These are phyloP conservation scores for Stomatorhinus walkeri DNA, from an alignment of 2,797 vertebrate genomes.

Conservation along the genomic window DNA sequence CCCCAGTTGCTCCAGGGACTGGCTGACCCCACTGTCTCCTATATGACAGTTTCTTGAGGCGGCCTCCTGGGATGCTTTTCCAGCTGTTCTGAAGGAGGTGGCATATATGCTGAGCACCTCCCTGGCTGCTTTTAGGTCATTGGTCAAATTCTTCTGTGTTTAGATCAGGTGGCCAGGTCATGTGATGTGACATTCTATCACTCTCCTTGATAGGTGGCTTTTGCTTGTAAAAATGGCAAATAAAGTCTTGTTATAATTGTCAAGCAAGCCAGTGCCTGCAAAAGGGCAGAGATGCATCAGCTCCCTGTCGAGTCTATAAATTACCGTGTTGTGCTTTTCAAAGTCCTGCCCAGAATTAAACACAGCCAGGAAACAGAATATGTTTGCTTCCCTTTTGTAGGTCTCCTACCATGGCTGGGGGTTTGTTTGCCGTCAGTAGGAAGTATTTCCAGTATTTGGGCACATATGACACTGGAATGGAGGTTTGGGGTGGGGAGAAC, in stretches of 20 bases:
- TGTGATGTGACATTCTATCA: not conserved
- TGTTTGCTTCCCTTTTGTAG: conserved; percentile 46
- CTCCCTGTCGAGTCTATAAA: not conserved
- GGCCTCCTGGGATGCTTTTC: not conserved
- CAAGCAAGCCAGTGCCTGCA: not conserved
- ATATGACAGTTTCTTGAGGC: not conserved
- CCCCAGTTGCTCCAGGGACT: not conserved
- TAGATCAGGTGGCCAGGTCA: not conserved
- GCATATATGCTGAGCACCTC: not conserved
- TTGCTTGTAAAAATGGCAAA: not conserved
- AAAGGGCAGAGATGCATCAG: not conserved
- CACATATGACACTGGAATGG: conserved; percentile 98
- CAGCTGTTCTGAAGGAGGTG: not conserved
- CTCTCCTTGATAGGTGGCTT: not conserved
- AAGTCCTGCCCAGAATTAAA: not conserved
- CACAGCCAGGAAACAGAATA: not conserved
- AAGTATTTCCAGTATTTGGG: conserved; percentile 91
- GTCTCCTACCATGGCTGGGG: conserved; percentile 97
- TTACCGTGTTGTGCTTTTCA: not conserved
- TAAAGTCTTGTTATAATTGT: not conserved
- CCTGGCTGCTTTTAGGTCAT: not conserved
- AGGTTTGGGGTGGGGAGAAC: conserved; percentile 99
- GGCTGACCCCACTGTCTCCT: not conserved
- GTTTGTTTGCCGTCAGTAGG: conserved; percentile 86
- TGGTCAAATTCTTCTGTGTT: not conserved